Evolutionary conservation across 1,140 invertebrate genomes (phyloP).

Genomic region (Sweltsa coloradensis): DNA sequence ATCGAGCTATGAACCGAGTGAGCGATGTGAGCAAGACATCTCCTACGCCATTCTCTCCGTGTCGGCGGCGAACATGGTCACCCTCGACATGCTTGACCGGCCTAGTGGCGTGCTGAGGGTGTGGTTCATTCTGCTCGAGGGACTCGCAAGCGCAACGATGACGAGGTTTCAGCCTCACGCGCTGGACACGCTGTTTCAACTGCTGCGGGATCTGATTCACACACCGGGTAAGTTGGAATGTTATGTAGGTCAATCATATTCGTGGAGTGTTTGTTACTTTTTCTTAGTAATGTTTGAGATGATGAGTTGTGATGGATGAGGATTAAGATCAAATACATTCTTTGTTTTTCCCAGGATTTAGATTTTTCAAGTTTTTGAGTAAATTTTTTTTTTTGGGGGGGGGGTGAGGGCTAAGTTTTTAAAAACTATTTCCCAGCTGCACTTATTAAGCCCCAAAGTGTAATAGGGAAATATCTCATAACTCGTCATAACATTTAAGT

Average conservation of each 20-base stretch:
- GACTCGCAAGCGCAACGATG: conserved; percentile 67
- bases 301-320: too few relatives aligned
- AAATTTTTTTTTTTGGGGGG: too few relatives aligned
- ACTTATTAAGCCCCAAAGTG: too few relatives aligned
- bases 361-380: too few relatives aligned
- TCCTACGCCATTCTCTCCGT: conserved; percentile 14
- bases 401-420: too few relatives aligned
- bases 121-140: conserved; percentile 85
- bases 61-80: conserved; percentile 24
- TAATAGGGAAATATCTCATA: too few relatives aligned
- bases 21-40: conserved; percentile 4
- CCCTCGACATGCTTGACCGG: conserved; percentile 58
- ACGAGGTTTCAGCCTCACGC: conserved; percentile 75
- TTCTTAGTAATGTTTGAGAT: too few relatives aligned
- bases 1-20: conserved; percentile 40
- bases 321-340: too few relatives aligned
- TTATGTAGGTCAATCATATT: neutral
- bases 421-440: too few relatives aligned
- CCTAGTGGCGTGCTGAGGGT: conserved; percentile 77
- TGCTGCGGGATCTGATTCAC: conserved; percentile 60
- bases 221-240: conserved; percentile 46
- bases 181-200: conserved; percentile 73
- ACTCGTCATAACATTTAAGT: too few relatives aligned
- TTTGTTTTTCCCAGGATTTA: too few relatives aligned
- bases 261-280: neutral